Base-by-base conservation (phyloP, 2,888 invertebrate genomes). In the Dynastes hyllus region DNA sequence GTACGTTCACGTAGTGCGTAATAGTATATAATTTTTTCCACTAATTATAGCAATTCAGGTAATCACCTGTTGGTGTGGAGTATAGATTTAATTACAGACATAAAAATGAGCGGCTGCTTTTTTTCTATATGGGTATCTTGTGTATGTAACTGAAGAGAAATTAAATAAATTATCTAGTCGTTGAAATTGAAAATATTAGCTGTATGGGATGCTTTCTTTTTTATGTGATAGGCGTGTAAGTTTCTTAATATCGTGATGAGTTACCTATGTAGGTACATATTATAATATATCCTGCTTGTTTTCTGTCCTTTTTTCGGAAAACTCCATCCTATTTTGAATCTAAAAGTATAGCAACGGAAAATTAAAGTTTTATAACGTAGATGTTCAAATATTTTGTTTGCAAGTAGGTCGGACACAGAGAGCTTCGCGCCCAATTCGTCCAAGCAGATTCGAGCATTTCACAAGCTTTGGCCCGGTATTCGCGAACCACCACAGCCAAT, bases 11-110 rank as follows among this genome's bases (percentile, higher is more conserved):
- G 32, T 32, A 65, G 27, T 70, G 51, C 51, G 6, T 70, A 70
- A 70, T 70, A 70, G n/a, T 32, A 53, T 70, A 51, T 70, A 70
- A 70, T 70, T 70, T 70, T 53, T 70, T 53, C 53, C 53, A 53
- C 51, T 70, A 70, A 70, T 70, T 70, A 70, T 70, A 70, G 53
- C 70, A 53, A 70, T 70, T 32, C 27, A 13, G 51, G 53, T 70
- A 70, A 70, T 70, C 53, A 13, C 70, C 45, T 16, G 70, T 70
- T 51, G 13, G 51, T 29, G 27, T 22, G 51, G 50, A 53, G 51
- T 9, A 6, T 37, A 50, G 70, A 50, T 53, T 70, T 70, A 70
- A 51, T 70, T 51, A 70, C 53, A 11, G 1, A 32, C 51, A 70
- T 51, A 27, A 70, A 51, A 29, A 70, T 65, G 65, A 37, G n/a